Evolutionary conservation across 2,113 vertebrate species (phyloP).

Genomic region (Chelonoidis abingdonii): DNA sequence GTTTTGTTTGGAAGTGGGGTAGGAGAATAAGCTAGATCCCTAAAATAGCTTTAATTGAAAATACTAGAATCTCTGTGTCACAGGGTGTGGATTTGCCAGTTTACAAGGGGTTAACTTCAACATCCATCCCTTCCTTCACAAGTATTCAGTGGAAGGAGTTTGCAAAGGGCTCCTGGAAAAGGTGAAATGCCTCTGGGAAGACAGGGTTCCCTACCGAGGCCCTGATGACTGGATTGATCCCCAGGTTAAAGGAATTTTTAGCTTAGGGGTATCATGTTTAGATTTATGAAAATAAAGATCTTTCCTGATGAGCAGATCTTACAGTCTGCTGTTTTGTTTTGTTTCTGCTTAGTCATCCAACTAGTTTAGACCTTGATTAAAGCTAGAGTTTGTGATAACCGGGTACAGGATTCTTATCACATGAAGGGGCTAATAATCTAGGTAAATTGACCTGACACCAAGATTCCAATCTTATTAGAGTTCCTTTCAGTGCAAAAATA

Average conservation of each 20-base stretch:
- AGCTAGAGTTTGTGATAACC: background rate
- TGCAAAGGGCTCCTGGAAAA: background rate
- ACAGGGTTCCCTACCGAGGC: background rate
- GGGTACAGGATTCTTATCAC: background rate
- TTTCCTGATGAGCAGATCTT: background rate
- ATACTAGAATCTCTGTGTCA: background rate
- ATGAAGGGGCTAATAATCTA: background rate
- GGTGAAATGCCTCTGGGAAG: background rate
- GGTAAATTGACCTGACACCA: background rate
- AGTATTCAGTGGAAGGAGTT: background rate
- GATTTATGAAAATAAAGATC: background rate
- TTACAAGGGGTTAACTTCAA: background rate
- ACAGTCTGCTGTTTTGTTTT: background rate
- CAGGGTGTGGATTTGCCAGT: background rate
- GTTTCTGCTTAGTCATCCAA: background rate
- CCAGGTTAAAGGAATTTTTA: background rate
- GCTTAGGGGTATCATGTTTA: background rate
- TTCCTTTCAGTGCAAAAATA: background rate
- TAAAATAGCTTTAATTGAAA: background rate
- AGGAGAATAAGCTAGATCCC: background rate
- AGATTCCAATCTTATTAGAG: background rate
- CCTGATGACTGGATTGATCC: background rate
- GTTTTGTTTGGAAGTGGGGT: background rate
- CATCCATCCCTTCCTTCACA: background rate
- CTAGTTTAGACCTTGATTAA: background rate